Evolutionary conservation across 2,113 vertebrate species (phyloP), one percentile per base, ranked within the genome.

Genomic region (Cottus gobio): DNA sequence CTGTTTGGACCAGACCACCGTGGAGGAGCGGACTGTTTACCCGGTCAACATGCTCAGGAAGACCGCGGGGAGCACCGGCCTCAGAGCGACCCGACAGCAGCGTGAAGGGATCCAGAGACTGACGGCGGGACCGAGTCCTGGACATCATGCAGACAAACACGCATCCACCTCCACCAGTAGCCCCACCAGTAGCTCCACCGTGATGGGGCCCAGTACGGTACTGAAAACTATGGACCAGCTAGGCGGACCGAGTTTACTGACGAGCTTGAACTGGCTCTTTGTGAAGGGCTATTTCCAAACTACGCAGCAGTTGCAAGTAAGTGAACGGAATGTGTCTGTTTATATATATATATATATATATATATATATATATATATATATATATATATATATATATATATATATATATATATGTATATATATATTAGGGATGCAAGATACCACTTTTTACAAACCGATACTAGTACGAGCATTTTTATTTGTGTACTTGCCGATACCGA

Each of bases 261-360:
- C 81, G 0, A 91, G 85, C 0, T 26, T 95, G 0, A 87, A 95
- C 79, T 95, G 95, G 95, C 85, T 95, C 0, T 94, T 96, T 30
- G 72, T 92, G 0, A 96, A 95, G 46, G 95, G 95, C 0, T 95
- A 94, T 60, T 91, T 94, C 61, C 11, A 86, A 4, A 92, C 66
- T 9, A 71, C 84, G 48, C 95, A 96, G 9, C 90, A 94, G 61
- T 39, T 96, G 88, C 95, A 96, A 66, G 95, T 94, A 66, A 90
- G 54, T 5, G 10, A 26, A n/a, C n/a, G n/a, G n/a, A n/a, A n/a
- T n/a, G n/a, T n/a, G n/a, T n/a, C n/a, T n/a, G n/a, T n/a, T n/a
- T n/a, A n/a, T n/a, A n/a, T n/a, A n/a, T n/a, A n/a, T n/a, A n/a
- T n/a, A n/a, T n/a, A n/a, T n/a, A n/a, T n/a, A n/a, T n/a, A n/a